Evolutionary conservation across 1,140 invertebrate species (phyloP).

Genomic region (Glossosoma conforme): DNA sequence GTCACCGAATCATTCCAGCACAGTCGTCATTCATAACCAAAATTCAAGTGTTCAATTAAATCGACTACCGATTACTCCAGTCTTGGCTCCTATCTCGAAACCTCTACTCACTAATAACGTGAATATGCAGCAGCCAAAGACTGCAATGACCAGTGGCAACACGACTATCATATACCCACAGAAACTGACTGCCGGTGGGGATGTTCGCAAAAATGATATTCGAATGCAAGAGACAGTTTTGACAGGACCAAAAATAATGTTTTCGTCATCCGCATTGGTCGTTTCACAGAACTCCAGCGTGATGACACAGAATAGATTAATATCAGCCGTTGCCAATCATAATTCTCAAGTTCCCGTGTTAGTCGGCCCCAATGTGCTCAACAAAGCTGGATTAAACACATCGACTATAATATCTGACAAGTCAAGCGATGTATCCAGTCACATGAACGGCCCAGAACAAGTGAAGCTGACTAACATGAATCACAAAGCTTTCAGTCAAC

Average conservation of each 20-base stretch:
- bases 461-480: no score
- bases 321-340: slow-evolving; percentile 42
- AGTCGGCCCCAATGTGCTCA: slow-evolving; percentile 16
- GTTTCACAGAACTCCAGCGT: slow-evolving; percentile 39
- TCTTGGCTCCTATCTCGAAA: slow-evolving; percentile 51
- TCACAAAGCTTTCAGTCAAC: no score
- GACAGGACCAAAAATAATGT: slow-evolving; percentile 44
- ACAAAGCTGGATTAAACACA: slow-evolving; percentile 7
- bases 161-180: slow-evolving; percentile 37
- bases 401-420: slow-evolving; percentile 10
- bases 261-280: slow-evolving; percentile 41
- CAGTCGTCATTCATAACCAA: slow-evolving; percentile 45
- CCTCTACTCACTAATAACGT: slow-evolving; percentile 48
- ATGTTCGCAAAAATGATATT: slow-evolving; percentile 38
- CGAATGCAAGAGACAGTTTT: slow-evolving; percentile 35
- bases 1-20: slow-evolving; percentile 45
- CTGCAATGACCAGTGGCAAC: slow-evolving; percentile 30
- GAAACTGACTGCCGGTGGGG: slow-evolving; percentile 35
- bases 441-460: slow-evolving; percentile 17
- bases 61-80: slow-evolving; percentile 50
- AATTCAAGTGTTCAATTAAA: slow-evolving; percentile 43
- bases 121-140: slow-evolving; percentile 45
- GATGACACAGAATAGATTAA: slow-evolving; percentile 45
- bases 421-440: slow-evolving; percentile 1
- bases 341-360: slow-evolving; percentile 30